Base-by-base conservation (phyloP, 2,888 invertebrate species). In the Craniophora ligustri region DNA sequence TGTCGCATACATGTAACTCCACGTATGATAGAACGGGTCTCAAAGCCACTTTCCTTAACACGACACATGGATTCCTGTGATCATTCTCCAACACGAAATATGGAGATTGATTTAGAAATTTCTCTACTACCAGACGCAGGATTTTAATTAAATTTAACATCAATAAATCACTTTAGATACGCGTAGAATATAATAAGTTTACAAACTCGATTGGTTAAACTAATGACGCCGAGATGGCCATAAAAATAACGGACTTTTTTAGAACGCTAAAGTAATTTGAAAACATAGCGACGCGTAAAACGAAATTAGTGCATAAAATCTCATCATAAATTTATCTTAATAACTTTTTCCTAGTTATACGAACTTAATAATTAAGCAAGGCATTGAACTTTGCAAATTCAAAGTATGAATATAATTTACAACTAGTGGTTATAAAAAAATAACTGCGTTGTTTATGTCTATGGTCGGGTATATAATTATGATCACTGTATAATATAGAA, bases 11-110 rank as follows among this genome's bases (percentile, higher is more conserved):
- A 46, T 68, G n/a, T 40, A 62, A 58, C 60, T 23, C 46, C 53
- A 49, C 45, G 46, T 72, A 63, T 76, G 72, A 69, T 63, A 53
- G 59, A 76, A 68, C 75, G 40, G 46, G 66, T 76, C 63, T 56
- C 23, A 15, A 6, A 57, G 65, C 74, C 58, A 76, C 76, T 75
- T 75, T 75, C 76, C 60, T 64, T 64, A 65, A 57, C 58, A 38
- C 41, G 55, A 66, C 50, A 60, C 39, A 63, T 23, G 44, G 55
- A 72, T 56, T 60, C 59, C 55, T 55, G 45, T 32, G 31, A 54
- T 45, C 55, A 40, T 48, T 53, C 40, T 50, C 13, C 46, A 34
- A 35, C 36, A 35, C 18, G 54, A 42, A 40, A 42, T 51, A 58
- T 50, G 11, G 48, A 46, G 16, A 63, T 46, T 49, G 36, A 44